Percentiles rank a stretch among this genome's conserved stretches.
phyloP scores from a whole-genome alignment of 2,113 vertebrate genomes.

The Rousettus leschenaultii region DNA sequence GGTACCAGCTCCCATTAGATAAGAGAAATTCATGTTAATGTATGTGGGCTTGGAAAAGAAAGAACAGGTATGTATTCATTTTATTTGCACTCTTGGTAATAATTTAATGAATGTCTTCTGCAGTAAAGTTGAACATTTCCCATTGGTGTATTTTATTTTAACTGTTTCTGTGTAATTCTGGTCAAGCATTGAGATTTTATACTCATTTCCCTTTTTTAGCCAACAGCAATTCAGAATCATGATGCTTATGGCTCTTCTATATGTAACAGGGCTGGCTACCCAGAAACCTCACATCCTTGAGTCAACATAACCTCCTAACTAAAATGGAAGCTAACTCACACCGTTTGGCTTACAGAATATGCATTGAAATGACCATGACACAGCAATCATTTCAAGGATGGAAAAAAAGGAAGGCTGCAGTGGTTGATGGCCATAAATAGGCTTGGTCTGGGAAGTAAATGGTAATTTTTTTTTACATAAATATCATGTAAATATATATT shows the following conservation, averaged over 20 bases:
- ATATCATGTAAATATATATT: background rate
- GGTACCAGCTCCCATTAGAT: background rate
- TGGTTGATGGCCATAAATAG: background rate
- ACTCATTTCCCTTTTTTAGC: background rate
- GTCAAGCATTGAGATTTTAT: background rate
- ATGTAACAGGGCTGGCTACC: background rate
- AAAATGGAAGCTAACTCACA: background rate
- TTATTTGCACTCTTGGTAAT: background rate
- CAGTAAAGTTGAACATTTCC: background rate
- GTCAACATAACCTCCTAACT: background rate
- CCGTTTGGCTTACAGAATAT: background rate
- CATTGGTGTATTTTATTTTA: background rate
- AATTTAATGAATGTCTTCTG: background rate
- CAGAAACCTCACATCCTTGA: background rate
- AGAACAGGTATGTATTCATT: background rate
- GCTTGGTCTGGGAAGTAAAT: background rate
- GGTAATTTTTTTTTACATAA: background rate
- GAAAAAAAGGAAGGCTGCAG: background rate
- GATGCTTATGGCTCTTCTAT: background rate
- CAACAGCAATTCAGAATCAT: background rate
- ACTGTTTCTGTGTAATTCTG: background rate
- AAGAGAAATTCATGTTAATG: background rate
- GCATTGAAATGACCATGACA: background rate
- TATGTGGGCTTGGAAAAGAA: background rate
- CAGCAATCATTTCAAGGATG: background rate